Conservation (phyloP, 2,113 vertebrate genomes). For the Neolamprologus cancellatus region DNA sequence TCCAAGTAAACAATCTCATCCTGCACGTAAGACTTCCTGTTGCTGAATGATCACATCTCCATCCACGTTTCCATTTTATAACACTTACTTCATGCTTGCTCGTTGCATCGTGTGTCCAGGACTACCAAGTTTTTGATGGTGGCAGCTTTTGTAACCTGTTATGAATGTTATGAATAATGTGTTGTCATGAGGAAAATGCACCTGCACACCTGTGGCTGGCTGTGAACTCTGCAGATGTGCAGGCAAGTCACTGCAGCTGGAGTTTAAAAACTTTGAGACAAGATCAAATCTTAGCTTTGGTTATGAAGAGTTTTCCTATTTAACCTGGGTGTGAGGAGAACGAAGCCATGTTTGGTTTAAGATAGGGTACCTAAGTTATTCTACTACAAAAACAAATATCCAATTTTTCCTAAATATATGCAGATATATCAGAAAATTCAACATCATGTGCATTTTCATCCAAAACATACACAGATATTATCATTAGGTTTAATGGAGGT, state of each 20-base stretch:
- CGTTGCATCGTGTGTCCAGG: constrained; percentile 1
- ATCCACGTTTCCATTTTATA: neutral
- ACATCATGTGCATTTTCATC: neutral
- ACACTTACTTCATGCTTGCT: neutral
- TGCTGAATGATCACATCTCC: neutral
- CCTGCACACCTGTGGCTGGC: neutral
- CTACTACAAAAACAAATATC: neutral
- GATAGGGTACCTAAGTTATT: neutral
- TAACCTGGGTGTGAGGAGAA: neutral
- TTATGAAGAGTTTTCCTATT: neutral
- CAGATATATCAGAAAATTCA: neutral
- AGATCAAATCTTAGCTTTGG: neutral
- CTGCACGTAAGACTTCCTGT: neutral
- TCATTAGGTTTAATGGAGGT: neutral
- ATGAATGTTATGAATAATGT: neutral
- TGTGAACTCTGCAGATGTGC: neutral
- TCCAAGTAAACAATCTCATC: neutral
- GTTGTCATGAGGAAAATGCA: neutral
- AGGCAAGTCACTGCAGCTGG: neutral
- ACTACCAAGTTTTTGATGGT: neutral
- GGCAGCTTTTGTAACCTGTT: neutral
- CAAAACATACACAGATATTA: fast-evolving
- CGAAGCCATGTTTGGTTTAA: neutral
- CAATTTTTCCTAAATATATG: neutral
- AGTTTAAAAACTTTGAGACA: neutral